These are phyloP conservation scores for Sebastes diploproa DNA, from an alignment of 2,797 vertebrate species.

Conservation along the genomic window DNA sequence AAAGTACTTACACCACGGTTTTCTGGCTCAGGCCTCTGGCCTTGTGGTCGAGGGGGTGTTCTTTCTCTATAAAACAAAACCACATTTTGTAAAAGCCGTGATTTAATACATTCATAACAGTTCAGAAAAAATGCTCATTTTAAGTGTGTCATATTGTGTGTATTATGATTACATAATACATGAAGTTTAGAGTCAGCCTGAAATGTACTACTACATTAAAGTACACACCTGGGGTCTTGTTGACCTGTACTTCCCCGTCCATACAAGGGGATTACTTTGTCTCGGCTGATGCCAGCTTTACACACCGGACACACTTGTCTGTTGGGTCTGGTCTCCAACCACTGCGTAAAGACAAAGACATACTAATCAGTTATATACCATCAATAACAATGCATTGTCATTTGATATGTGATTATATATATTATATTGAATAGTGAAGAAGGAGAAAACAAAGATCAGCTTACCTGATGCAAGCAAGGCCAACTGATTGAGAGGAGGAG, in stretches of 20 bases:
- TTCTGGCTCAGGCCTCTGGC: slow-evolving; percentile 98
- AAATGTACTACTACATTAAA: neutral
- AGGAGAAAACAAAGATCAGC: slow-evolving; percentile 60
- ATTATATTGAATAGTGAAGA: neutral
- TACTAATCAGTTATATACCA: neutral
- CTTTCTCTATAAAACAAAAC: slow-evolving; percentile 86
- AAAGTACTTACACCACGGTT: slow-evolving; percentile 92
- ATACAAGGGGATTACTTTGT: slow-evolving; percentile 98
- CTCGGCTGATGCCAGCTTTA: slow-evolving; percentile 97
- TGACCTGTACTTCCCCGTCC: slow-evolving; percentile 96
- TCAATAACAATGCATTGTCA: neutral
- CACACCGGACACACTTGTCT: slow-evolving; percentile 98
- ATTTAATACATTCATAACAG: neutral
- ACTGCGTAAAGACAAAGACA: slow-evolving; percentile 75
- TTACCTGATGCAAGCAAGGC: slow-evolving; percentile 99
- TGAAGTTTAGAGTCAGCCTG: neutral
- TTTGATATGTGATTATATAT: neutral
- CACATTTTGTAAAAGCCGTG: neutral
- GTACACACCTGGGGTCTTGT: slow-evolving; percentile 92
- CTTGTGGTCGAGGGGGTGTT: slow-evolving; percentile 97
- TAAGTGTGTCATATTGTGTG: neutral
- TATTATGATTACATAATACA: neutral
- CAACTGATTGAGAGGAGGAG: slow-evolving; percentile 80
- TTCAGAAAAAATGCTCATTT: neutral
- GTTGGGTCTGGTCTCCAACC: slow-evolving; percentile 97